These are phyloP conservation scores for Cheilosia variabilis DNA, from an alignment of 2,888 invertebrate species.

Conservation along the genomic window DNA sequence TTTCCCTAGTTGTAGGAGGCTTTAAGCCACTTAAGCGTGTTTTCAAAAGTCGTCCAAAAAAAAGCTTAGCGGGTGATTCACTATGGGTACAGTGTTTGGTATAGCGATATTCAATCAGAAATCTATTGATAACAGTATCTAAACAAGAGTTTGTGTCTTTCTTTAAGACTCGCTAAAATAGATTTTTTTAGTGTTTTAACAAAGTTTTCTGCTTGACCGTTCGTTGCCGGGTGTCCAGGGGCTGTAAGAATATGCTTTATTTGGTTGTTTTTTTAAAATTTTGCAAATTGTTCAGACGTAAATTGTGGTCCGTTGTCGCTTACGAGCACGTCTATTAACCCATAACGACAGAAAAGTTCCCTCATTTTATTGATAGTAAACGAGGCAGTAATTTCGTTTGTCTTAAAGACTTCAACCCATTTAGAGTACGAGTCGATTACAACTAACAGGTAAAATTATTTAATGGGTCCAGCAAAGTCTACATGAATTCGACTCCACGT, in stretches of 20 bases:
- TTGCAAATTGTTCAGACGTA: constrained; percentile 45
- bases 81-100: constrained; percentile 61
- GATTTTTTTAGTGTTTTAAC: constrained; percentile 76
- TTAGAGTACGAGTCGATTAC: constrained; percentile 67
- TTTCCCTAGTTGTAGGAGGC: constrained; percentile 38
- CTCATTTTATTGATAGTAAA: constrained; percentile 58
- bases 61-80: constrained; percentile 67
- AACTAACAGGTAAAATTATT: constrained; percentile 57
- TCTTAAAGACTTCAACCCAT: constrained; percentile 74
- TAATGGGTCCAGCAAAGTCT: constrained; percentile 71
- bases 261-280: constrained; percentile 13
- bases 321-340: constrained; percentile 51
- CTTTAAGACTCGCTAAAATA: constrained; percentile 45
- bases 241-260: constrained; percentile 64
- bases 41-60: constrained; percentile 55
- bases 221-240: constrained; percentile 64
- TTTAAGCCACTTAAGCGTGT: too few species aligned
- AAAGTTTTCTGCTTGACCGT: constrained; percentile 77
- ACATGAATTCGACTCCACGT: constrained; percentile 66
- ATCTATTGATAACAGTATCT: constrained; percentile 54
- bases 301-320: constrained; percentile 68
- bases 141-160: constrained; percentile 29
- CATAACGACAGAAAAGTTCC: constrained; percentile 65
- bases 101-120: constrained; percentile 59
- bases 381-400: constrained; percentile 60